phyloP scores from a whole-genome alignment of 2,888 invertebrate species.

The Cephalotes varians region DNA sequence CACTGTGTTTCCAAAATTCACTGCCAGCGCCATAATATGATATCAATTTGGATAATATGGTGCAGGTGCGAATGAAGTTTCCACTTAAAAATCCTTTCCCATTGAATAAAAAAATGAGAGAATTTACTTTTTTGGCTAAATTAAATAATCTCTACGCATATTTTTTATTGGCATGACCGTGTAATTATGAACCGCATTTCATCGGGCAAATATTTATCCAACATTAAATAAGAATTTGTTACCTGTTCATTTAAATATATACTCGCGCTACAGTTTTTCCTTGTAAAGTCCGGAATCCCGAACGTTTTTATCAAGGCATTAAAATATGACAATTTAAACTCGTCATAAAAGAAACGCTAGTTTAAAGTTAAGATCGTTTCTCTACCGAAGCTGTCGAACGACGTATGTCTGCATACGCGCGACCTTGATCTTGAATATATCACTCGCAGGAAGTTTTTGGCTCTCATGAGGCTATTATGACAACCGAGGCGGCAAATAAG shows the following conservation, averaged over 20 bases:
- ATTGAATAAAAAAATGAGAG: not conserved
- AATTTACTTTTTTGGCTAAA: not conserved
- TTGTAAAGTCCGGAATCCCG: not conserved
- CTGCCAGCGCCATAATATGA: too few species aligned
- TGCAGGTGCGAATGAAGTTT: not conserved
- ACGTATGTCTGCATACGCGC: too few species aligned
- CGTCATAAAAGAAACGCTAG: too few species aligned
- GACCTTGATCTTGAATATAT: not conserved
- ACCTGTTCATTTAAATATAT: not conserved
- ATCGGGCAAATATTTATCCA: not conserved
- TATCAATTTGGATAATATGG: too few species aligned
- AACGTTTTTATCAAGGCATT: not conserved
- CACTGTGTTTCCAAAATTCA: too few species aligned
- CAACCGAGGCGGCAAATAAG: not conserved
- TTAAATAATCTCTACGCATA: not conserved
- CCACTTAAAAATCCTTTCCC: not conserved
- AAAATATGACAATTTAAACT: not conserved
- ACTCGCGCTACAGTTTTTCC: not conserved
- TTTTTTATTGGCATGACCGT: not conserved
- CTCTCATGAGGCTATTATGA: not conserved
- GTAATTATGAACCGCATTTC: not conserved
- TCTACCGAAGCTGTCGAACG: not conserved
- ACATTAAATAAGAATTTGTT: conserved; percentile 1
- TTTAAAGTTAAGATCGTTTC: not conserved
- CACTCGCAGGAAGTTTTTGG: not conserved